Evolutionary conservation across 2,113 vertebrate species (phyloP).

Genomic region (Eidolon helvum): DNA sequence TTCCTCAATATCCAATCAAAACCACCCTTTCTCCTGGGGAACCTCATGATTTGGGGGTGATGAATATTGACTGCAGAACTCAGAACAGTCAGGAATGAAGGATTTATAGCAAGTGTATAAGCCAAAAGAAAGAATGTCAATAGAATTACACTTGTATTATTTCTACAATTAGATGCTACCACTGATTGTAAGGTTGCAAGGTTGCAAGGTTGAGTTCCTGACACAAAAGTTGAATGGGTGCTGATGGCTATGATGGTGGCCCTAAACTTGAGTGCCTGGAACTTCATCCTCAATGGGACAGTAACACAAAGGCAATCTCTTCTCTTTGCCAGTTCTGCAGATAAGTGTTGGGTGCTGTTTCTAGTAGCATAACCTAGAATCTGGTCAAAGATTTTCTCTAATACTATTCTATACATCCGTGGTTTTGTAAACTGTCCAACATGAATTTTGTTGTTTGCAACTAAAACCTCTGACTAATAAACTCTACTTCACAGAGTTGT

Average conservation of each 20-base stretch:
- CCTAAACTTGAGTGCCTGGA: background rate
- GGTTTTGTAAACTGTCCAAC: background rate
- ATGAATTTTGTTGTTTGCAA: background rate
- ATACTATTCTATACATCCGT: background rate
- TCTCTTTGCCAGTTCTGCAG: background rate
- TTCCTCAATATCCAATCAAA: background rate
- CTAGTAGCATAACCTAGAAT: background rate
- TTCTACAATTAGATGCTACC: background rate
- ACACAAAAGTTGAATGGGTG: background rate
- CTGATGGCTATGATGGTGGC: background rate
- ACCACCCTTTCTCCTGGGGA: background rate
- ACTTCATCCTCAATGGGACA: background rate
- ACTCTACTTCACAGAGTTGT: background rate
- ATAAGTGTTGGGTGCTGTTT: background rate
- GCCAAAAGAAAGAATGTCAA: background rate
- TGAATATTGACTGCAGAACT: background rate
- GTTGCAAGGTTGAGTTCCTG: background rate
- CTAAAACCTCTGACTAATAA: background rate
- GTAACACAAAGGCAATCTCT: background rate
- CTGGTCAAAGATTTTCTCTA: background rate
- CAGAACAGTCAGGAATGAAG: background rate
- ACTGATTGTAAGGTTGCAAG: background rate
- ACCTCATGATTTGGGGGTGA: background rate
- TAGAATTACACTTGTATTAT: background rate
- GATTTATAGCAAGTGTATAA: background rate